Evolutionary conservation across 1,140 invertebrate species (phyloP).

Genomic region (Musca domestica): DNA sequence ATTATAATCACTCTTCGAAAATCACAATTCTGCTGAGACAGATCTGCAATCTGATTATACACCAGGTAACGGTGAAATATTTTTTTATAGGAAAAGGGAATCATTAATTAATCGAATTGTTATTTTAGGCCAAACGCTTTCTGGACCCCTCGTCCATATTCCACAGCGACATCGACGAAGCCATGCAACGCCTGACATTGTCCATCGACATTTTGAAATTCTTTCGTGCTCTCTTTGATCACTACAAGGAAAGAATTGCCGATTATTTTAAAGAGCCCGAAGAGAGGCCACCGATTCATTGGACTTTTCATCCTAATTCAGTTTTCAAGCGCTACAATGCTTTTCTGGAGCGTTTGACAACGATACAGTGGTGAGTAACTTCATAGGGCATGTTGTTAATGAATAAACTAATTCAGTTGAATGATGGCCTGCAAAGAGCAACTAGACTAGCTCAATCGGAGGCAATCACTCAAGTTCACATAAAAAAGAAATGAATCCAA

Average conservation of each 20-base stretch:
- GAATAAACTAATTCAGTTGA: background rate
- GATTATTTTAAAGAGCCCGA: constrained; percentile 56
- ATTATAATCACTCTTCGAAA: constrained; percentile 85
- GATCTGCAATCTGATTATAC: constrained; percentile 87
- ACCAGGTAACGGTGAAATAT: constrained; percentile 59
- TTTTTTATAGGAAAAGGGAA: background rate
- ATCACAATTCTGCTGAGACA: constrained; percentile 86
- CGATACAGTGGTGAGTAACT: constrained; percentile 66
- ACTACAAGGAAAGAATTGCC: constrained; percentile 69
- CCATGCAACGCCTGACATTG: constrained; percentile 72
- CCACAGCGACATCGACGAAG: constrained; percentile 87
- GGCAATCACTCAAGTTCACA: no score
- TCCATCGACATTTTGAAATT: constrained; percentile 69
- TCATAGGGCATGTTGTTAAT: background rate
- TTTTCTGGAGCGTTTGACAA: constrained; percentile 77
- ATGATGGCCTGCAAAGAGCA: background rate
- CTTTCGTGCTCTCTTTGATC: constrained; percentile 64
- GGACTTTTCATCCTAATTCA: constrained; percentile 87
- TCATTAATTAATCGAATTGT: background rate
- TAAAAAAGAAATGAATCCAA: no score
- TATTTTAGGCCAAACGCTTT: constrained; percentile 71
- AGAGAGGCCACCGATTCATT: constrained; percentile 55
- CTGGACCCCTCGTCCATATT: constrained; percentile 86
- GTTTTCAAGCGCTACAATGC: constrained; percentile 83
- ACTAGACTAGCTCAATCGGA: background rate